Conservation (phyloP, 1,140 invertebrate species). For the Drosophila tristis region DNA sequence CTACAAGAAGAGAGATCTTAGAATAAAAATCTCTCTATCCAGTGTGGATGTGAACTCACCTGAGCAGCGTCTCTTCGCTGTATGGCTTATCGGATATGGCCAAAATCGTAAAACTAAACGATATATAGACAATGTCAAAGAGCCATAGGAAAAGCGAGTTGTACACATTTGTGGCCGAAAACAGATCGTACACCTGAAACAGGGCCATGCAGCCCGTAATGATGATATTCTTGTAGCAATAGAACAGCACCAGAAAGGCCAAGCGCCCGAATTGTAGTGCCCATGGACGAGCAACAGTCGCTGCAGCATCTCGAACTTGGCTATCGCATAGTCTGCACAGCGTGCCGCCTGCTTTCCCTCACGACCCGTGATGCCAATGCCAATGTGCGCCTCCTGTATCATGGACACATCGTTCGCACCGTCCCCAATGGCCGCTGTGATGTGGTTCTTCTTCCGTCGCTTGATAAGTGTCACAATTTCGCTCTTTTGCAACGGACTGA, state of each 20-base stretch:
- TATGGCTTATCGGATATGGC: slow-evolving; percentile 90
- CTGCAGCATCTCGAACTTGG: slow-evolving; percentile 89
- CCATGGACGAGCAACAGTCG: slow-evolving; percentile 90
- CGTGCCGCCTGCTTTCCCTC: slow-evolving; percentile 92
- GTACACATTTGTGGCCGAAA: slow-evolving; percentile 88
- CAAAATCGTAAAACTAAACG: slow-evolving; percentile 88
- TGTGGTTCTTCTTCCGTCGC: slow-evolving; percentile 85
- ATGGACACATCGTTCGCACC: slow-evolving; percentile 93
- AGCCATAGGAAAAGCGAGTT: slow-evolving; percentile 89
- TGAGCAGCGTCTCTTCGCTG: slow-evolving; percentile 86
- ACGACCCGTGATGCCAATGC: slow-evolving; percentile 90
- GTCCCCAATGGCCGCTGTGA: slow-evolving; percentile 91
- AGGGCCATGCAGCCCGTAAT: slow-evolving; percentile 87
- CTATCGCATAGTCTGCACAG: slow-evolving; percentile 87
- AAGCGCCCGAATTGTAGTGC: slow-evolving; percentile 91
- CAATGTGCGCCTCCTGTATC: slow-evolving; percentile 92
- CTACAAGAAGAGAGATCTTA: slow-evolving; percentile 64
- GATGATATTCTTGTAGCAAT: slow-evolving; percentile 94
- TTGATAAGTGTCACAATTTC: slow-evolving; percentile 91
- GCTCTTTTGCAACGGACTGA: slow-evolving; percentile 92
- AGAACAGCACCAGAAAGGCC: slow-evolving; percentile 91
- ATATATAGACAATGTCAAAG: slow-evolving; percentile 90
- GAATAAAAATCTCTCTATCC: not conserved
- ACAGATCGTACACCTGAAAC: slow-evolving; percentile 86
- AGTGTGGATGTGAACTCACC: slow-evolving; percentile 68